Percentiles rank a stretch among this genome's conserved stretches.
Conservation (phyloP, 2,888 invertebrate genomes). For the Ennomos quercinarius region DNA sequence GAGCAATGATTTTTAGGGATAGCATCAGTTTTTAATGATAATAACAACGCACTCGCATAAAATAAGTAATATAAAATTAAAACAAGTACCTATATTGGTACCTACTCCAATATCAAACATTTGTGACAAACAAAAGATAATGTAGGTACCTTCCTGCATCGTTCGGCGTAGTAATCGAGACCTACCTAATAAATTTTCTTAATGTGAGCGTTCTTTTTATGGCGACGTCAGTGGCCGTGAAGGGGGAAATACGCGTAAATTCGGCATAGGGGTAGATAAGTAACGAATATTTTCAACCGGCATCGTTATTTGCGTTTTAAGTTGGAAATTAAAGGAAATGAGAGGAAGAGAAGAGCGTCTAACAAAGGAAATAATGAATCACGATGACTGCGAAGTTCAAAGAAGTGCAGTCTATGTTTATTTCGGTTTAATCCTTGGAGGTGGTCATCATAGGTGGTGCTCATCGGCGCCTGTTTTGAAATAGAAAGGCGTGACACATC, state of each 20-base stretch:
- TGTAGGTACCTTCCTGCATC: constrained; percentile 3
- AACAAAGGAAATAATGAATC: constrained; percentile 40
- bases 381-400: constrained; percentile 33
- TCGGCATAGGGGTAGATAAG: constrained; percentile 21
- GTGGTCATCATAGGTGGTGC: constrained; percentile 56
- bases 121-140: neutral
- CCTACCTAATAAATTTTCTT: constrained; percentile 42
- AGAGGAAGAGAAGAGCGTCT: constrained; percentile 7
- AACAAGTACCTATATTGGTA: no score
- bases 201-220: constrained; percentile 47
- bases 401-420: constrained; percentile 36
- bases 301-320: constrained; percentile 26
- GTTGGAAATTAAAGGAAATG: constrained; percentile 11
- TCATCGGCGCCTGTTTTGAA: constrained; percentile 69
- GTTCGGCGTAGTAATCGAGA: neutral
- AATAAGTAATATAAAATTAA: no score
- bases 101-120: no score
- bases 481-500: constrained; percentile 79
- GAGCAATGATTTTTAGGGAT: constrained; percentile 35
- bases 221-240: constrained; percentile 32
- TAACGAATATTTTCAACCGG: constrained; percentile 13
- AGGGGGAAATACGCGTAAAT: constrained; percentile 20
- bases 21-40: constrained; percentile 7
- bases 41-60: no score
- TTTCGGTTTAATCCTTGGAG: constrained; percentile 44